Conservation (phyloP, 2,113 vertebrate genomes). For the Aldabrachelys gigantea region DNA sequence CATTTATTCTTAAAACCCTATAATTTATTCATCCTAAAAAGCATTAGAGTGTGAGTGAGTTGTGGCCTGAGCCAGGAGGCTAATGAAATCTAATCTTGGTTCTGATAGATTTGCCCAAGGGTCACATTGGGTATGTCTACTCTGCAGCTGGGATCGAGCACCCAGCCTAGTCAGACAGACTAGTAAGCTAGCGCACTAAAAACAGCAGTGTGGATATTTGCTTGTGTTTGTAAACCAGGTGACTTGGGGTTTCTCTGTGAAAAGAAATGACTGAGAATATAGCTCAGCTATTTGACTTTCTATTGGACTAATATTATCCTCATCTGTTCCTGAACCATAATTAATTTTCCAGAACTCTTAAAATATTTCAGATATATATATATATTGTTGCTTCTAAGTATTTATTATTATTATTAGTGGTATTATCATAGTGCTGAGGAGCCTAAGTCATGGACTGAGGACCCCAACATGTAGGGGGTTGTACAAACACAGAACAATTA, state of each 20-base stretch:
- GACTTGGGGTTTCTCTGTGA: not conserved
- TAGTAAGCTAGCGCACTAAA: not conserved
- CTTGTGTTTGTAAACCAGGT: not conserved
- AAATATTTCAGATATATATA: not conserved
- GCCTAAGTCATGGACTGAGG: not conserved
- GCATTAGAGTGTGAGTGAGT: not conserved
- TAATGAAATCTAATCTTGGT: constrained; percentile 11
- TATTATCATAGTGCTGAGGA: not conserved
- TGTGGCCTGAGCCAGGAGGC: not conserved
- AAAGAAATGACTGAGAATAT: not conserved
- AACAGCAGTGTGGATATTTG: not conserved
- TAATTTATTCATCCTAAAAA: constrained; percentile 59
- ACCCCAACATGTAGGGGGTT: not conserved
- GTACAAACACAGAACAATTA: not conserved
- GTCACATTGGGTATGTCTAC: not conserved
- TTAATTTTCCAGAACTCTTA: not conserved
- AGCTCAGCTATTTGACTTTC: not conserved
- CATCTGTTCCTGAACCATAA: not conserved
- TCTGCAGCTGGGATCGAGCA: not conserved
- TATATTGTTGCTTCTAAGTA: not conserved
- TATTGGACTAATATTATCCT: not conserved
- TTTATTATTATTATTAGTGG: not conserved
- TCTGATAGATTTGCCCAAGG: not conserved
- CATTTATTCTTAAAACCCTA: constrained; percentile 37
- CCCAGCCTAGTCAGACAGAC: not conserved